Conservation (phyloP, 2,113 vertebrate genomes). For the Myiagra hebetior region DNA sequence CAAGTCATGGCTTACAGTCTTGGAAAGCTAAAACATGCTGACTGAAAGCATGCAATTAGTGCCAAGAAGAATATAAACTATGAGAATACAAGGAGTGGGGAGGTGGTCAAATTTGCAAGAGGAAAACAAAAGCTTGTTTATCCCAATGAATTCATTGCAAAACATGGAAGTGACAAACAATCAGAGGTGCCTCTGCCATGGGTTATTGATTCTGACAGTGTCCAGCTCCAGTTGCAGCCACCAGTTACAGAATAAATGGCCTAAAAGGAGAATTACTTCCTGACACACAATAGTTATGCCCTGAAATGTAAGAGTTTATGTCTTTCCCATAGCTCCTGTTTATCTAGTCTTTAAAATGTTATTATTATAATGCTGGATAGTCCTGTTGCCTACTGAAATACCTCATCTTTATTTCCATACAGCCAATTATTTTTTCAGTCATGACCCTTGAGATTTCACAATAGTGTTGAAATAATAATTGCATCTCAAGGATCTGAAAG, state of each 20-base stretch:
- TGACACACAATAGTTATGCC: background rate
- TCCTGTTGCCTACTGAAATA: background rate
- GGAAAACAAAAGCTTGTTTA: conserved; percentile 42
- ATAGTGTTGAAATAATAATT: background rate
- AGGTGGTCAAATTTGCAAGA: conserved; percentile 2
- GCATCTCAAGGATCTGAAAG: background rate
- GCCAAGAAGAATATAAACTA: conserved; percentile 55
- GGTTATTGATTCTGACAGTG: background rate
- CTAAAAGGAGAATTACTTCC: background rate
- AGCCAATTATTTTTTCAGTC: background rate
- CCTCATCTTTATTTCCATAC: background rate
- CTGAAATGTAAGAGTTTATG: background rate
- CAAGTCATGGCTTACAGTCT: background rate
- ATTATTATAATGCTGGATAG: background rate
- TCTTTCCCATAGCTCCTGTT: conserved; percentile 20
- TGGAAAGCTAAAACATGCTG: conserved; percentile 28
- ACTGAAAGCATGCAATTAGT: background rate
- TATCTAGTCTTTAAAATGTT: conserved; percentile 31
- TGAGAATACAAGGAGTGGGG: conserved; percentile 28
- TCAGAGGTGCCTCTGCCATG: background rate
- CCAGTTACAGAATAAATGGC: background rate
- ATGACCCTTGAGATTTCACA: background rate
- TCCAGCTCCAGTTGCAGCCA: background rate
- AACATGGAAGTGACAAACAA: conserved; percentile 21
- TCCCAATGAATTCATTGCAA: background rate